Evolutionary conservation across 2,797 vertebrate genomes (phyloP).

Genomic region (Pipistrellus pipistrellus): DNA sequence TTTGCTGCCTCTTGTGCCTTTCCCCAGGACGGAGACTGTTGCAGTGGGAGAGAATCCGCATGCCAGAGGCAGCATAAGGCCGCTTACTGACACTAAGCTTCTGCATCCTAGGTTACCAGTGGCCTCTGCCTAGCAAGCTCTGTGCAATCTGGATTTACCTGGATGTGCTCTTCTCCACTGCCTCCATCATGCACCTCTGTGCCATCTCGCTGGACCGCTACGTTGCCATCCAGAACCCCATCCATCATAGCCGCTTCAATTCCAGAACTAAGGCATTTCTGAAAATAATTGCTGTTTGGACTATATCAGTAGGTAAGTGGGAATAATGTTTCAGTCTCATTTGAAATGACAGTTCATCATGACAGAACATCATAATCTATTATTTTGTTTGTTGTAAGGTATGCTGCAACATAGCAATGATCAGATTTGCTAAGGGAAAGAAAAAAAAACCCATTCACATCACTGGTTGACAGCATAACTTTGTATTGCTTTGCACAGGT

Average conservation of each 20-base stretch:
- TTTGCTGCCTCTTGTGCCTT: not conserved
- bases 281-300: conserved; percentile 98
- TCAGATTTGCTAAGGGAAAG: conserved; percentile 15
- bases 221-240: conserved; percentile 96
- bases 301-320: conserved; percentile 95
- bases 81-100: conserved; percentile 48
- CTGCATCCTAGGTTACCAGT: conserved; percentile 91
- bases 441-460: not conserved
- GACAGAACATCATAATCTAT: conserved; percentile 49
- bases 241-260: conserved; percentile 97
- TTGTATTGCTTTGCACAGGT: not conserved
- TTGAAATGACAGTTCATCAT: conserved; percentile 51
- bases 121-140: conserved; percentile 94
- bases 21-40: not conserved
- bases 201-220: conserved; percentile 98
- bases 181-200: conserved; percentile 98
- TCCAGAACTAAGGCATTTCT: conserved; percentile 95
- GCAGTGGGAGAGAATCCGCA: not conserved
- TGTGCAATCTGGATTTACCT: conserved; percentile 98
- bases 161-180: conserved; percentile 97
- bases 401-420: conserved; percentile 53
- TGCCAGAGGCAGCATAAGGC: fast-evolving
- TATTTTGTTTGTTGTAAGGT: conserved; percentile 43
- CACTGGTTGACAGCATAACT: not conserved
- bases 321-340: conserved; percentile 45